Evolutionary conservation across 2,113 vertebrate genomes (phyloP).

Genomic region (Progne subis): DNA sequence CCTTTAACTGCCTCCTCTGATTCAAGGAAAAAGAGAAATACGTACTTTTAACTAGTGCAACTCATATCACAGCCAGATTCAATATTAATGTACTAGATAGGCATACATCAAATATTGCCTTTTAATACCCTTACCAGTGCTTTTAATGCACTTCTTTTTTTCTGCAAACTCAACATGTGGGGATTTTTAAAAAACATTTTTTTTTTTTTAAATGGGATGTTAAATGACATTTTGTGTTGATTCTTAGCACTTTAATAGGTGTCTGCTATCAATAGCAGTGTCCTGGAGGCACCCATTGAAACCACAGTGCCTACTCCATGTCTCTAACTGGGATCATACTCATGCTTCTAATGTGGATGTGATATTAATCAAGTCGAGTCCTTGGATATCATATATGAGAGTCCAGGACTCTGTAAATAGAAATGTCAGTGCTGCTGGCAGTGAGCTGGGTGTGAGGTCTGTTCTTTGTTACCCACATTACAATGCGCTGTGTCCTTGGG

Average conservation of each 20-base stretch:
- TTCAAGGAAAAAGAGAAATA: slow-evolving; percentile 28
- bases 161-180: slow-evolving; percentile 34
- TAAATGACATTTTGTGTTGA: slow-evolving; percentile 71
- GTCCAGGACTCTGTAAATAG: neutral
- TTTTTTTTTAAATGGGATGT: slow-evolving; percentile 16
- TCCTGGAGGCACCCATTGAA: slow-evolving; percentile 57
- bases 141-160: slow-evolving; percentile 69
- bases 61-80: slow-evolving; percentile 33
- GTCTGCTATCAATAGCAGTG: slow-evolving; percentile 44
- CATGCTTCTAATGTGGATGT: slow-evolving; percentile 10
- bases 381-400: neutral
- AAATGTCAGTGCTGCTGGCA: neutral
- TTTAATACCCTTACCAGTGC: slow-evolving; percentile 65
- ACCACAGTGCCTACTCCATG: slow-evolving; percentile 14
- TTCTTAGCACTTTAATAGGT: slow-evolving; percentile 53
- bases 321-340: slow-evolving; percentile 16
- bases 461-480: neutral
- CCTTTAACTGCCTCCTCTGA: slow-evolving; percentile 32
- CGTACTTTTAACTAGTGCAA: slow-evolving; percentile 37
- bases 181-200: neutral
- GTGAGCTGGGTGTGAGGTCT: neutral
- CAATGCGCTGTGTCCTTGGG: neutral
- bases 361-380: slow-evolving; percentile 31
- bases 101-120: slow-evolving; percentile 66
- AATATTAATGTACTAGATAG: slow-evolving; percentile 52